These are phyloP conservation scores for Pelmatolapia mariae DNA, from an alignment of 2,113 vertebrate species.

Conservation along the genomic window DNA sequence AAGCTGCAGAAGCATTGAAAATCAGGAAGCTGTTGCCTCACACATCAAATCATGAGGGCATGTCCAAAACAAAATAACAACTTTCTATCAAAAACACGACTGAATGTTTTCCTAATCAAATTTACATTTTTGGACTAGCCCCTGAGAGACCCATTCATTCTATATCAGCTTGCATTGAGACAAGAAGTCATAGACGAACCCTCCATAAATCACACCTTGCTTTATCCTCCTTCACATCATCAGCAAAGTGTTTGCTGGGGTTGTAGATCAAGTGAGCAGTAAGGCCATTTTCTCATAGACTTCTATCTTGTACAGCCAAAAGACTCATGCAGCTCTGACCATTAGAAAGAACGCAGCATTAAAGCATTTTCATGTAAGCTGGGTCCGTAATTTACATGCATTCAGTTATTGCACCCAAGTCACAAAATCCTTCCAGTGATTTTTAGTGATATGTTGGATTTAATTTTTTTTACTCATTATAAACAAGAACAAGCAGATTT, in stretches of 20 bases:
- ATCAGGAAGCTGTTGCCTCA: neutral
- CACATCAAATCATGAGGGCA: rapidly evolving
- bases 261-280: neutral
- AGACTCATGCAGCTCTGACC: neutral
- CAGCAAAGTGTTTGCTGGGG: neutral
- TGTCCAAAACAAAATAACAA: neutral
- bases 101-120: neutral
- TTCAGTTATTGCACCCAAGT: rapidly evolving
- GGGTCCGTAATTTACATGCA: no score
- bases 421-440: neutral
- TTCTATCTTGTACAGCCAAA: neutral
- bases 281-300: rapidly evolving
- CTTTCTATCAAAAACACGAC: neutral
- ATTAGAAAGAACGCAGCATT: no score
- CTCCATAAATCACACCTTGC: rapidly evolving
- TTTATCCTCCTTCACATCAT: neutral
- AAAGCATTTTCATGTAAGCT: no score
- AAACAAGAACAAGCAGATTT: neutral
- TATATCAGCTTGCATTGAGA: rapidly evolving
- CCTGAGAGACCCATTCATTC: neutral
- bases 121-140: rapidly evolving
- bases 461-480: rapidly evolving
- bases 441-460: neutral
- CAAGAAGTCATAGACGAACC: neutral
- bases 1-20: neutral